phyloP scores from a whole-genome alignment of 2,888 invertebrate genomes.

The Timema podura region DNA sequence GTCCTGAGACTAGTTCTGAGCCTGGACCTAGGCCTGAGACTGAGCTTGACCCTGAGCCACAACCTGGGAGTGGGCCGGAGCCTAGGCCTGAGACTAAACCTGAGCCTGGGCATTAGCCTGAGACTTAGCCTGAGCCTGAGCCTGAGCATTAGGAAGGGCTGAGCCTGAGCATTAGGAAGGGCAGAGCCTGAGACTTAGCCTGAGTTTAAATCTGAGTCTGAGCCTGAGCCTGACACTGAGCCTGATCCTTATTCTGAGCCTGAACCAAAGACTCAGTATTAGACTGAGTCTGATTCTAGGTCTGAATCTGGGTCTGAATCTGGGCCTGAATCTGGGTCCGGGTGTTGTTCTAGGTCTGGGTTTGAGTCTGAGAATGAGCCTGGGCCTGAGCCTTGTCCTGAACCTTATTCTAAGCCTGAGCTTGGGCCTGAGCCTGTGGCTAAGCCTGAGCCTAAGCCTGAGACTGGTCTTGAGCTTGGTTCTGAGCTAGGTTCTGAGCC shows the following conservation, averaged over 20 bases:
- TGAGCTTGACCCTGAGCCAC: neutral
- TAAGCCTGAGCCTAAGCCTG: constrained; percentile 3
- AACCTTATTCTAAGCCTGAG: too few relatives aligned
- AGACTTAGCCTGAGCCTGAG: constrained; percentile 15
- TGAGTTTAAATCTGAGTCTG: neutral
- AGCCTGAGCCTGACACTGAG: too few relatives aligned
- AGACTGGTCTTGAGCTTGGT: neutral
- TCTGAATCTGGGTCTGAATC: constrained; percentile 1
- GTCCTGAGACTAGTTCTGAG: too few relatives aligned
- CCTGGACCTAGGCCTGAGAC: too few relatives aligned
- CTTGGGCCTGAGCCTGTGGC: neutral
- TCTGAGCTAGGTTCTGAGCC: neutral
- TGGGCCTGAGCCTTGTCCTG: too few relatives aligned
- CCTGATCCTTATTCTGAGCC: too few relatives aligned
- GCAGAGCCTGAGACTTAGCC: neutral
- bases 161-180: neutral
- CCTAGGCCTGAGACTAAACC: too few relatives aligned
- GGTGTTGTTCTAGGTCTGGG: too few relatives aligned
- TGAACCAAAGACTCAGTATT: neutral
- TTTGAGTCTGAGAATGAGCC: too few relatives aligned
- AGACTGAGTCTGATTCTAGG: constrained; percentile 9
- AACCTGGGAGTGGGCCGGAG: neutral
- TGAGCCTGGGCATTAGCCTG: constrained; percentile 14
- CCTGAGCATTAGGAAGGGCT: constrained; percentile 12
- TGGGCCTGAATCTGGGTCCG: neutral